Conservation (phyloP, 2,113 vertebrate genomes). For the Emydocephalus ijimae region DNA sequence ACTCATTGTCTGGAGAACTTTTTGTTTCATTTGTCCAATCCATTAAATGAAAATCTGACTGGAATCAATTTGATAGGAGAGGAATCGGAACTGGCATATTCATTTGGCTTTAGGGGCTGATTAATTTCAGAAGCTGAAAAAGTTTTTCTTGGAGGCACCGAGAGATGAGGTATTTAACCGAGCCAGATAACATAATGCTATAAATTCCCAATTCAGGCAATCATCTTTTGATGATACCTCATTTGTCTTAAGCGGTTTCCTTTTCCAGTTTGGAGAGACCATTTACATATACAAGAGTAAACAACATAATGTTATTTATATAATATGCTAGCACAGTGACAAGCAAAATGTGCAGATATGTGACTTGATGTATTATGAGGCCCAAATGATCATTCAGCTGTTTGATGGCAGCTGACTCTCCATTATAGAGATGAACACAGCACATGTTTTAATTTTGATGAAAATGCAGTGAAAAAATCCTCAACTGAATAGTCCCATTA, state of each 20-base stretch:
- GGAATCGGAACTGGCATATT: conserved; percentile 49
- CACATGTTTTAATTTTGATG: conserved; percentile 38
- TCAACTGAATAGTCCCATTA: conserved; percentile 5
- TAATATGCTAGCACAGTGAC: conserved; percentile 21
- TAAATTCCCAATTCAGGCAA: conserved; percentile 46
- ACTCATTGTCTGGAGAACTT: conserved; percentile 50
- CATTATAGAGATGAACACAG: conserved; percentile 34
- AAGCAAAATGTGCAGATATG: conserved; percentile 23
- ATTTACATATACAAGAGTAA: conserved; percentile 44
- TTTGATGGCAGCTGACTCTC: conserved; percentile 42
- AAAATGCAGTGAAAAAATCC: conserved; percentile 36
- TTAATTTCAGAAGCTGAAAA: conserved; percentile 56
- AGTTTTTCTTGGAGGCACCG: conserved; percentile 39
- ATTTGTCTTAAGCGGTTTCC: conserved; percentile 42
- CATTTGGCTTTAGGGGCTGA: conserved; percentile 56
- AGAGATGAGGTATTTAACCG: conserved; percentile 39
- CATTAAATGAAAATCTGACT: conserved; percentile 60
- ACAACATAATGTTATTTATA: conserved; percentile 28
- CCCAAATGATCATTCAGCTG: conserved; percentile 27
- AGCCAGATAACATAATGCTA: conserved; percentile 17
- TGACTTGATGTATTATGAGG: conserved; percentile 24
- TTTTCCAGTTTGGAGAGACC: conserved; percentile 43
- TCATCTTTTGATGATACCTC: conserved; percentile 48
- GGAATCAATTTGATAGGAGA: conserved; percentile 57
- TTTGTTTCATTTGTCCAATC: conserved; percentile 55